These are phyloP conservation scores for Acleris laterana DNA, from an alignment of 2,888 invertebrate species.

Conservation along the genomic window DNA sequence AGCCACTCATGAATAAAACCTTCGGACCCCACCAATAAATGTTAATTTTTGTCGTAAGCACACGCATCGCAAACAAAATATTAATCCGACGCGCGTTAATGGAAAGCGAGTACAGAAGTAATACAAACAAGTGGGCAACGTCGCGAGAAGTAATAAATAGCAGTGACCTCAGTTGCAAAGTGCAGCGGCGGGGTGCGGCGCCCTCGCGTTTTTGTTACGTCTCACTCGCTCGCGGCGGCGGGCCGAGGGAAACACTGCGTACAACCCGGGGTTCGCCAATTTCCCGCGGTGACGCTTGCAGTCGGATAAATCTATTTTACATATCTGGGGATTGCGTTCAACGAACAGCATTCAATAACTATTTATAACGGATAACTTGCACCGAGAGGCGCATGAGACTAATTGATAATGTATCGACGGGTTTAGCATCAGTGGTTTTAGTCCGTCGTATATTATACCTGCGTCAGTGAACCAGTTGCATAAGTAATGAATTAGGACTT, in stretches of 20 bases:
- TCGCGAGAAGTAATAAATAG: slow-evolving; percentile 73
- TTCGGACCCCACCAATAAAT: slow-evolving; percentile 81
- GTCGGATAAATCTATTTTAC: slow-evolving; percentile 53
- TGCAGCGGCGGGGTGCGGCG: slow-evolving; percentile 48
- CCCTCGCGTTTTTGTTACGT: slow-evolving; percentile 68
- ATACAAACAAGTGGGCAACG: slow-evolving; percentile 73
- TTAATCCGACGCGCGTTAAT: slow-evolving; percentile 81
- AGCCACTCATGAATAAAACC: slow-evolving; percentile 83
- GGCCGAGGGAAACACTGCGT: slow-evolving; percentile 70
- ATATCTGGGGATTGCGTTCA: slow-evolving; percentile 45
- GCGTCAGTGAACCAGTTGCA: slow-evolving; percentile 10
- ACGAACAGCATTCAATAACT: slow-evolving; percentile 44
- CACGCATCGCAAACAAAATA: slow-evolving; percentile 82
- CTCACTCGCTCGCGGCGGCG: slow-evolving; percentile 59
- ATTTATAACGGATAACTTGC: slow-evolving; percentile 50
- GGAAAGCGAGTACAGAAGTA: slow-evolving; percentile 78
- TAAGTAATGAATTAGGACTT: background rate
- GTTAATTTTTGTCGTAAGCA: slow-evolving; percentile 81
- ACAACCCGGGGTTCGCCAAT: slow-evolving; percentile 24
- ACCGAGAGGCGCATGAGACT: slow-evolving; percentile 30
- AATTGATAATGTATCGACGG: slow-evolving; percentile 28
- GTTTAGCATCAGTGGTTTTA: slow-evolving; percentile 6
- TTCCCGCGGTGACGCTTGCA: slow-evolving; percentile 47
- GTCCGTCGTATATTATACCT: slow-evolving; percentile 4
- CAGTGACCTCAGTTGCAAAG: slow-evolving; percentile 67